Evolutionary conservation across 2,113 vertebrate species (phyloP).

Genomic region (Hippotragus niger): DNA sequence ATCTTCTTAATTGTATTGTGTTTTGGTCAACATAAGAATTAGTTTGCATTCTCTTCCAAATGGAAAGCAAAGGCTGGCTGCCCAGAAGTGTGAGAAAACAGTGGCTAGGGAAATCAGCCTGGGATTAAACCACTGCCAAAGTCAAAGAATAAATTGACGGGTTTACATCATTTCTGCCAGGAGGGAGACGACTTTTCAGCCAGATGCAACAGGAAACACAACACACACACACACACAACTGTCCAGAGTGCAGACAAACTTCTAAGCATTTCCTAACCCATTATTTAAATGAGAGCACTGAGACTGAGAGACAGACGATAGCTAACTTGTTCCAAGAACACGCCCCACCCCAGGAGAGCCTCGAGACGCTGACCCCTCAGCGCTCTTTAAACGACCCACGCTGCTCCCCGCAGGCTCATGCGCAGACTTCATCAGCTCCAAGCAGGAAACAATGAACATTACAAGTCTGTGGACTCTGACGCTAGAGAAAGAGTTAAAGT

Average conservation of each 20-base stretch:
- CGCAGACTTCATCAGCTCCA: neutral
- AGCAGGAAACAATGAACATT: constrained; percentile 12
- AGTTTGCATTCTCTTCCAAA: constrained; percentile 49
- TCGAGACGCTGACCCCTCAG: neutral
- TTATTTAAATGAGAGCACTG: neutral
- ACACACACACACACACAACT: neutral
- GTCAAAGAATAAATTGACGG: constrained; percentile 14
- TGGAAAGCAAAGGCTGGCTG: constrained; percentile 53
- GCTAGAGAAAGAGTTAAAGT: neutral
- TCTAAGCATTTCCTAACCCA: neutral
- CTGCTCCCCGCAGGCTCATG: neutral
- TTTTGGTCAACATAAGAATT: constrained; percentile 59
- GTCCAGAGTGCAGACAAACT: neutral
- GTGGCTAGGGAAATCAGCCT: neutral
- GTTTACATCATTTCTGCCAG: neutral
- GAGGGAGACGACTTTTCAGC: neutral
- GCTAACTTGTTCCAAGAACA: neutral
- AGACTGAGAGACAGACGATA: neutral
- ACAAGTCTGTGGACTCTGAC: neutral
- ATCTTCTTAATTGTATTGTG: constrained; percentile 59
- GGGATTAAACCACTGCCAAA: neutral
- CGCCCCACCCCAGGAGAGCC: neutral
- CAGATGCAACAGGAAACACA: neutral
- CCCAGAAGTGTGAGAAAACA: constrained; percentile 28
- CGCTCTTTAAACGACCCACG: neutral